Conservation (phyloP, 2,113 vertebrate species). For the Nerophis ophidion region DNA sequence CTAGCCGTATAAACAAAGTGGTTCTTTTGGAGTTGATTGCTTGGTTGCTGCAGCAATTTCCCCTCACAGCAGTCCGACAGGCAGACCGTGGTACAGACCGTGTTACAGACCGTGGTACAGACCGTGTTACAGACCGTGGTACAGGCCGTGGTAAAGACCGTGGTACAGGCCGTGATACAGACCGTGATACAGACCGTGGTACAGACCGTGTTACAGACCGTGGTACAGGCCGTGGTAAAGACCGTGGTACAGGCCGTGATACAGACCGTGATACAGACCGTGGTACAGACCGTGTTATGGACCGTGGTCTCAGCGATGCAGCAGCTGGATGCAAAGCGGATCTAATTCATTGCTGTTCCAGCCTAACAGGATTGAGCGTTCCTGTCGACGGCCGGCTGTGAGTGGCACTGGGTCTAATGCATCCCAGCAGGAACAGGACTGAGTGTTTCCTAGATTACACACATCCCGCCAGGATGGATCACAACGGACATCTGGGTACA, state of each 20-base stretch:
- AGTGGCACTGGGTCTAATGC: constrained; percentile 69
- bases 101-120: no score
- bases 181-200: no score
- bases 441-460: constrained; percentile 54
- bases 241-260: no score
- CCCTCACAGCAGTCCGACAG: constrained; percentile 3
- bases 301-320: no score
- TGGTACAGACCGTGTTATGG: no score
- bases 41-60: not conserved
- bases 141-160: no score
- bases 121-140: no score
- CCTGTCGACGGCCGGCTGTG: constrained; percentile 57
- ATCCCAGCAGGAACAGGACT: constrained; percentile 55
- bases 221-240: no score
- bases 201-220: no score
- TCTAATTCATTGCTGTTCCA: constrained; percentile 77
- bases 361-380: constrained; percentile 73
- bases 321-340: constrained; percentile 52
- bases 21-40: constrained; percentile 2
- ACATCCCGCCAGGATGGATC: constrained; percentile 48
- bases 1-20: constrained; percentile 15
- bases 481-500: constrained; percentile 60
- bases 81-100: constrained; percentile 25
- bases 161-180: no score
- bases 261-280: no score